phyloP scores from a whole-genome alignment of 2,113 vertebrate species.

The Puffinus mauretanicus region DNA sequence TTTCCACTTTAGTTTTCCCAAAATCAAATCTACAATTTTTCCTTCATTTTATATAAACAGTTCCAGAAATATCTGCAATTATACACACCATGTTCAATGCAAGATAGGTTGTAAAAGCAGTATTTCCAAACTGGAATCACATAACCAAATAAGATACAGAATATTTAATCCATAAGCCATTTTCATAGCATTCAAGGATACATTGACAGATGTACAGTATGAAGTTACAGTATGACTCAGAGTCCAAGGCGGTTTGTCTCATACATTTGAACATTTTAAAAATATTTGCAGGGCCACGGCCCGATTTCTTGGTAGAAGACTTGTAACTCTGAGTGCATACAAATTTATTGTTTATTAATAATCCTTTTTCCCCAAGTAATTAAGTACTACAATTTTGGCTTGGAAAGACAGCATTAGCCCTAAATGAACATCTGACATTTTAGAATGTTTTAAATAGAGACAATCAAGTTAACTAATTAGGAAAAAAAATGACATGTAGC shows the following conservation, averaged over 20 bases:
- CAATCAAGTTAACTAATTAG: not conserved
- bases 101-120: not conserved
- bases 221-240: not conserved
- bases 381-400: not conserved
- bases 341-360: not conserved
- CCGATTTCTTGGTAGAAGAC: not conserved
- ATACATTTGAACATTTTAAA: not conserved
- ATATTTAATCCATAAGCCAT: not conserved
- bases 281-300: not conserved
- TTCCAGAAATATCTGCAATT: conserved; percentile 14
- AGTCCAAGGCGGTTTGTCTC: not conserved
- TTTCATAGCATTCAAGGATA: not conserved
- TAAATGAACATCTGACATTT: not conserved
- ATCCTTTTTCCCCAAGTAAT: not conserved
- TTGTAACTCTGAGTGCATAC: not conserved
- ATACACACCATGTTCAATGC: not conserved
- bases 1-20: not conserved
- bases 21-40: not conserved
- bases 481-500: not conserved
- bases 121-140: not conserved
- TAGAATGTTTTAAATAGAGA: not conserved
- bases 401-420: not conserved
- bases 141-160: not conserved
- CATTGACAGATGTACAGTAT: not conserved
- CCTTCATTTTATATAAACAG: not conserved